Evolutionary conservation across 2,888 invertebrate genomes (phyloP).

Genomic region (Muscina levida): DNA sequence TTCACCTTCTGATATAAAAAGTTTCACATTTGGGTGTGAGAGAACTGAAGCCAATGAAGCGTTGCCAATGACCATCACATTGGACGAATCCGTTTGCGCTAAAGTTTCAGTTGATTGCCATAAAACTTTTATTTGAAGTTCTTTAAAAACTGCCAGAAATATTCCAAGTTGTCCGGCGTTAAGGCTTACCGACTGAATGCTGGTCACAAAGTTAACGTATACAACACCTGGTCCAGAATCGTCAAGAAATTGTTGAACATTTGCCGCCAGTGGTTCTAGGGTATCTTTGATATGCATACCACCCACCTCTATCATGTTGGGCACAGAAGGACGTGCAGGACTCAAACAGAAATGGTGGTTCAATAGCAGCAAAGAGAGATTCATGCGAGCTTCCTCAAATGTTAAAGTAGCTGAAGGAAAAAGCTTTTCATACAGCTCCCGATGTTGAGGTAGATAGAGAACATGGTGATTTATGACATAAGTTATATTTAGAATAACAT

Average conservation of each 20-base stretch:
- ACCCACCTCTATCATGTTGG: conserved; percentile 78
- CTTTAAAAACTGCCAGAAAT: conserved; percentile 67
- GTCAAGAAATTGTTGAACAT: conserved; percentile 78
- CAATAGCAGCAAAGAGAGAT: conserved; percentile 73
- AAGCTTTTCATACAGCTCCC: conserved; percentile 68
- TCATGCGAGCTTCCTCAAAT: conserved; percentile 68
- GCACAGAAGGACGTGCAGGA: conserved; percentile 74
- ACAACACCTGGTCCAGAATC: conserved; percentile 78
- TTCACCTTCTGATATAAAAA: conserved; percentile 82
- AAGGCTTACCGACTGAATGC: conserved; percentile 73
- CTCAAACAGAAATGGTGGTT: conserved; percentile 72
- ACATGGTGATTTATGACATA: too few relatives aligned
- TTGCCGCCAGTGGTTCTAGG: conserved; percentile 71
- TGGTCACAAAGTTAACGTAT: conserved; percentile 80
- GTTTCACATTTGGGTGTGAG: conserved; percentile 79
- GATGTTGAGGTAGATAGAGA: conserved; percentile 71
- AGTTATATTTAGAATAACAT: conserved; percentile 71
- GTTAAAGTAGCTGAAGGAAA: conserved; percentile 70
- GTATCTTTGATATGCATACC: conserved; percentile 75
- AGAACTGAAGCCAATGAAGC: conserved; percentile 78
- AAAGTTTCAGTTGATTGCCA: conserved; percentile 80
- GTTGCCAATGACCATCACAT: conserved; percentile 74
- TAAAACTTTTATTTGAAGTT: conserved; percentile 72
- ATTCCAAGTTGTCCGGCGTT: conserved; percentile 68
- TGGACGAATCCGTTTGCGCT: conserved; percentile 68